A percentile compares a stretch with the other conserved stretches of the same genome.
Evolutionary conservation across 2,888 invertebrate genomes (phyloP).

Genomic region (Lithophane ornitopus): DNA sequence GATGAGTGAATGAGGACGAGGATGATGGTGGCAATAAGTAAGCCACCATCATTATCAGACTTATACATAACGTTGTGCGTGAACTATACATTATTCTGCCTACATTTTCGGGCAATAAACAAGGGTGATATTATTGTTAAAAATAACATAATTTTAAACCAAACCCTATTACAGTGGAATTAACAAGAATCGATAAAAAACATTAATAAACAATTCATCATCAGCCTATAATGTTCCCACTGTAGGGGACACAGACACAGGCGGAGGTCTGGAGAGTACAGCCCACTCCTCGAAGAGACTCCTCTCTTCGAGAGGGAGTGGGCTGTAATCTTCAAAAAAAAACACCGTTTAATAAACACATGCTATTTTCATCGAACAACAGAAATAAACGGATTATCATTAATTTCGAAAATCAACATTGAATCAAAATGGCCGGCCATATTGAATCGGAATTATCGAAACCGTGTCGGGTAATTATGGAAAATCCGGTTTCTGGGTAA

Average conservation of each 20-base stretch:
- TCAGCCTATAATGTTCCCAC: too few species aligned
- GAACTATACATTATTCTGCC: background rate
- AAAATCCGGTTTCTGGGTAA: conserved; percentile 6
- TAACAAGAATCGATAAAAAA: background rate
- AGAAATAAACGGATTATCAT: conserved; percentile 11
- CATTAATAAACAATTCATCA: background rate
- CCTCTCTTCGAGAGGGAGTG: too few species aligned
- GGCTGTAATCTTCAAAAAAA: too few species aligned
- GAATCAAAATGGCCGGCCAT: conserved; percentile 26
- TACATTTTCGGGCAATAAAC: background rate
- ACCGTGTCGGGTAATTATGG: conserved; percentile 34
- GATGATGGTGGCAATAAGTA: background rate
- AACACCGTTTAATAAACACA: conserved; percentile 10
- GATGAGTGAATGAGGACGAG: too few species aligned
- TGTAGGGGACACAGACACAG: too few species aligned
- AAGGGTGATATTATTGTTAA: background rate
- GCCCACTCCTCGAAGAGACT: too few species aligned
- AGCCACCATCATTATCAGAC: background rate
- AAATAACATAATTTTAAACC: background rate
- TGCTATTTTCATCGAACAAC: conserved; percentile 3
- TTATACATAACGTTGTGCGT: background rate
- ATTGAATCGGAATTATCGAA: conserved; percentile 32
- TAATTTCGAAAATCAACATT: conserved; percentile 46
- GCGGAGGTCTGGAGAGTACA: too few species aligned
- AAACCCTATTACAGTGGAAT: too few species aligned